Conservation (phyloP, 2,888 invertebrate species). For the Phragmatobia fuliginosa region DNA sequence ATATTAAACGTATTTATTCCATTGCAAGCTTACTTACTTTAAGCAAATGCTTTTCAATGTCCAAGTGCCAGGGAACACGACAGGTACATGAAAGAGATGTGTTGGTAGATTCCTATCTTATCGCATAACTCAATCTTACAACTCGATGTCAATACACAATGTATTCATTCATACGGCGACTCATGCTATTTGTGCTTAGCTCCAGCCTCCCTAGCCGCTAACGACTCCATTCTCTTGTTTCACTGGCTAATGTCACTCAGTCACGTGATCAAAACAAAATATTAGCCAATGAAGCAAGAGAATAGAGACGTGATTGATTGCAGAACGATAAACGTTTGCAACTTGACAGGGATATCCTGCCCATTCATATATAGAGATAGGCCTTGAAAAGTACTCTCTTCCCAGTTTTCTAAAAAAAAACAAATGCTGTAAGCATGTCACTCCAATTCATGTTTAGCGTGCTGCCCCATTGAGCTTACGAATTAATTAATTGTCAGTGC, state of each 20-base stretch:
- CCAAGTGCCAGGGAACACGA: not conserved
- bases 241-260: too few species aligned
- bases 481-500: not conserved
- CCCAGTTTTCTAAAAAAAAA: not conserved
- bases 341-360: too few species aligned
- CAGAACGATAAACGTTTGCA: too few species aligned
- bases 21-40: not conserved
- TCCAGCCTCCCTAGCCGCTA: too few species aligned
- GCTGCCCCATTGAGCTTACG: not conserved
- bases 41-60: not conserved
- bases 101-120: not conserved
- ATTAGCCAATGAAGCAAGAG: too few species aligned
- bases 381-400: not conserved
- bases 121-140: constrained; percentile 1
- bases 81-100: not conserved
- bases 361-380: not conserved
- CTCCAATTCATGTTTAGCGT: not conserved
- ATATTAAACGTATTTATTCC: not conserved
- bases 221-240: too few species aligned
- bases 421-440: not conserved
- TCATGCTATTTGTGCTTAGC: not conserved
- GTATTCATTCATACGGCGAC: not conserved
- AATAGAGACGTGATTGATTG: too few species aligned
- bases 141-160: not conserved
- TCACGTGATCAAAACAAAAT: too few species aligned